phyloP scores from a whole-genome alignment of 1,140 invertebrate genomes.

The Neelides sp. region DNA sequence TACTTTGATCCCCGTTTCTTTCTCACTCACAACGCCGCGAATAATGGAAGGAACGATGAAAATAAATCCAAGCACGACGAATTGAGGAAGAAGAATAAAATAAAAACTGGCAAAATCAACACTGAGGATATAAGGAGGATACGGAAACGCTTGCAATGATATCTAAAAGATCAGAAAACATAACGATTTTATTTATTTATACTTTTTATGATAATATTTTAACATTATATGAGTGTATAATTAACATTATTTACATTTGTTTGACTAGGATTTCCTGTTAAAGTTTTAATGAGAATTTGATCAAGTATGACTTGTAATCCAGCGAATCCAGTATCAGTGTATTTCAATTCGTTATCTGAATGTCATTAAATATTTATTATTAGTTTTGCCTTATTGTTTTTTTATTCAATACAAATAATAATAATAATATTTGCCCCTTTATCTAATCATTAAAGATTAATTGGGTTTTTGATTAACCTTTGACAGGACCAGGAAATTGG shows the following conservation, averaged over 20 bases:
- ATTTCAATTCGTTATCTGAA: conserved; percentile 15
- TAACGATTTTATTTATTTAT: background rate
- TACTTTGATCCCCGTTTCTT: conserved; percentile 30
- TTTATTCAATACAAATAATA: background rate
- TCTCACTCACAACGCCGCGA: conserved; percentile 25
- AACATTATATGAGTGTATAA: background rate
- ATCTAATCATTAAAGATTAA: background rate
- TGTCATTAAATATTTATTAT: background rate
- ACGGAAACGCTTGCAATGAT: conserved; percentile 25
- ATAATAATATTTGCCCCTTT: background rate
- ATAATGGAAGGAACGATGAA: conserved; percentile 29
- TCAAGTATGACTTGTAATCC: conserved; percentile 23
- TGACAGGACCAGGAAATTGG: conserved; percentile 48
- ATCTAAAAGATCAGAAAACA: conserved; percentile 17
- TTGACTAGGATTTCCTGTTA: conserved; percentile 8
- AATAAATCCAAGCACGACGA: conserved; percentile 24
- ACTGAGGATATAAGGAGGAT: conserved; percentile 16
- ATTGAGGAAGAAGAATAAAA: conserved; percentile 17
- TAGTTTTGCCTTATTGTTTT: background rate
- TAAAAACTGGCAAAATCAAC: conserved; percentile 23
- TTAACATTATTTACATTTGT: conserved; percentile 8
- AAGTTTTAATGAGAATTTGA: conserved; percentile 10
- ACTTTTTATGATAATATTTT: background rate
- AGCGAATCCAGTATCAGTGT: conserved; percentile 19
- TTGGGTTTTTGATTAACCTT: conserved; percentile 6